These are phyloP conservation scores for Amphipyra tragopoginis DNA, from an alignment of 2,888 invertebrate genomes.

Conservation along the genomic window DNA sequence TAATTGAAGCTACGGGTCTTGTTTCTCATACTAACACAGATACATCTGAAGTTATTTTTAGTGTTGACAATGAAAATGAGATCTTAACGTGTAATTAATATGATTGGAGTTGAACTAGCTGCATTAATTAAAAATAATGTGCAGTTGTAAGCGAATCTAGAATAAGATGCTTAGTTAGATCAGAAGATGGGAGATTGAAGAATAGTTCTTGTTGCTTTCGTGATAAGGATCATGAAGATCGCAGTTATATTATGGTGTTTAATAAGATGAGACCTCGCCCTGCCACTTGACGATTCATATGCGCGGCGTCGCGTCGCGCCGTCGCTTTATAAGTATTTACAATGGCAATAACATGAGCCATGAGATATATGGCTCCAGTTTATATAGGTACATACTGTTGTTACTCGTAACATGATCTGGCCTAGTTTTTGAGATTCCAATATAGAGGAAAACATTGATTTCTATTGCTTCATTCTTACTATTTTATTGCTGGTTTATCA, in stretches of 20 bases:
- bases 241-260: constrained; percentile 33
- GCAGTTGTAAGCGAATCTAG: constrained; percentile 65
- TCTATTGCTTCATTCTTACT: constrained; percentile 3
- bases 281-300: constrained; percentile 70
- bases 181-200: constrained; percentile 10
- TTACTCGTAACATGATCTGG: constrained; percentile 29
- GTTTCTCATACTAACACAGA: constrained; percentile 68
- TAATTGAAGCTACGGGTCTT: constrained; percentile 66
- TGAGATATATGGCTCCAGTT: constrained; percentile 50
- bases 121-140: constrained; percentile 72
- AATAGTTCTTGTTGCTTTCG: constrained; percentile 25
- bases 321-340: constrained; percentile 68
- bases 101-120: constrained; percentile 72
- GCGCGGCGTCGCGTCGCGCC: constrained; percentile 56
- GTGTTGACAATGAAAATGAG: constrained; percentile 65
- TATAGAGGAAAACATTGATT: constrained; percentile 1
- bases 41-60: constrained; percentile 65
- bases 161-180: constrained; percentile 46
- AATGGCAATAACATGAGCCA: constrained; percentile 63
- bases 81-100: constrained; percentile 72
- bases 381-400: constrained; percentile 22
- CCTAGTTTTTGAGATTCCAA: constrained; percentile 26
- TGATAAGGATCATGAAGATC: constrained; percentile 24
- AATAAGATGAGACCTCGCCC: constrained; percentile 55
- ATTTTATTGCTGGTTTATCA: neutral